Conservation (phyloP, 2,888 invertebrate genomes). For the Reticulitermes lucifugus region DNA sequence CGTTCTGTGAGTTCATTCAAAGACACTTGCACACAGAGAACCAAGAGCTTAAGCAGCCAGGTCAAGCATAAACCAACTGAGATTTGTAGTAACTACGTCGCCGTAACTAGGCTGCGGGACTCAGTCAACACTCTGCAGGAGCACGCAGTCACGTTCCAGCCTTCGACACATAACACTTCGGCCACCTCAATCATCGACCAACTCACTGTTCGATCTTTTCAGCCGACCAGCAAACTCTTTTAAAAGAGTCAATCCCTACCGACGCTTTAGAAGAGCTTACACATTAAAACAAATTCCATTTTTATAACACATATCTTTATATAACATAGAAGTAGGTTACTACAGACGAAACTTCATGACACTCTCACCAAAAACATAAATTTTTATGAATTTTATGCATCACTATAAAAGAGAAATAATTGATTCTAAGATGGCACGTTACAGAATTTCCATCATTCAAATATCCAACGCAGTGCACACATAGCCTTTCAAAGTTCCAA, state of each 20-base stretch:
- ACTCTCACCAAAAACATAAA: background rate
- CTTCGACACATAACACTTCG: background rate
- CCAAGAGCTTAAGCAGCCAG: too few species aligned
- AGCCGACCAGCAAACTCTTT: background rate
- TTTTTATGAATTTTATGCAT: background rate
- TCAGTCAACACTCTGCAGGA: background rate
- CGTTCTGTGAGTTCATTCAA: too few species aligned
- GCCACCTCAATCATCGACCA: background rate
- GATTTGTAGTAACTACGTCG: background rate
- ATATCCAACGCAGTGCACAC: background rate
- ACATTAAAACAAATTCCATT: background rate
- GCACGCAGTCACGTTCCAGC: background rate
- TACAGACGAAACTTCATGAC: background rate
- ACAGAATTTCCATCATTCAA: constrained; percentile 18
- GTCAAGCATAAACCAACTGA: too few species aligned
- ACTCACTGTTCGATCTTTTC: background rate
- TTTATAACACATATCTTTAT: background rate
- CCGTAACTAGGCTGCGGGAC: background rate
- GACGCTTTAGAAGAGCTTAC: background rate
- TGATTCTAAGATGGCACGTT: background rate
- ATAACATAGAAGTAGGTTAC: background rate
- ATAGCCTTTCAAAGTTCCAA: background rate
- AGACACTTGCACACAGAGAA: too few species aligned
- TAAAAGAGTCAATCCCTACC: too few species aligned
- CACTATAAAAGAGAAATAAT: background rate